These are phyloP conservation scores for Loxodonta africana DNA, from an alignment of 2,113 vertebrate genomes.

Conservation along the genomic window DNA sequence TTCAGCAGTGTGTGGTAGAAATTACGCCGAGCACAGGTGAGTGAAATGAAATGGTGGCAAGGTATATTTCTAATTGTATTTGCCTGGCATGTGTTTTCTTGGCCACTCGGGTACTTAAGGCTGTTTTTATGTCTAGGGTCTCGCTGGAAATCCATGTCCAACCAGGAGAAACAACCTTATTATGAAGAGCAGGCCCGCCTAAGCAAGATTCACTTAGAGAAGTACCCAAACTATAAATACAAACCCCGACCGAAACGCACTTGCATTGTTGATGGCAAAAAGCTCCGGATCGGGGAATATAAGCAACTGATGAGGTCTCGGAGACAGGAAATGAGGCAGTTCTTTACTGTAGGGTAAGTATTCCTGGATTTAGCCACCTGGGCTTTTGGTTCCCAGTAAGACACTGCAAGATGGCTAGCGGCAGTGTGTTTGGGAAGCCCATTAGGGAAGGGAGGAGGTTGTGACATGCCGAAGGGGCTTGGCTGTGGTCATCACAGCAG, in stretches of 20 bases:
- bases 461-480: background rate
- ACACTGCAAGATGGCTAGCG: background rate
- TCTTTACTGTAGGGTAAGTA: conserved; percentile 98
- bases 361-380: background rate
- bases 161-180: conserved; percentile 99
- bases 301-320: conserved; percentile 99
- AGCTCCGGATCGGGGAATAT: conserved; percentile 98
- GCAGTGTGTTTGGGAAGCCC: background rate
- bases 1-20: background rate
- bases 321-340: conserved; percentile 99
- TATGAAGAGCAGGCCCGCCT: conserved; percentile 99
- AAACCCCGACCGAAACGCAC: conserved; percentile 99
- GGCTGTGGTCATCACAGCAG: background rate
- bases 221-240: conserved; percentile 99
- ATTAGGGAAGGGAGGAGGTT: background rate
- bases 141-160: conserved; percentile 99
- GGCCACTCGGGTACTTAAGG: conserved; percentile 34
- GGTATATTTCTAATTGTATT: background rate
- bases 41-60: background rate
- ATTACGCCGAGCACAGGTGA: background rate
- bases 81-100: background rate
- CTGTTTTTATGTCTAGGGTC: conserved; percentile 91
- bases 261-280: conserved; percentile 99
- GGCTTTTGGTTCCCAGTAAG: background rate
- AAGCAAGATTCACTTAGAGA: conserved; percentile 99